Base-by-base conservation (phyloP, 2,797 vertebrate genomes). In the Simalia tracyae region DNA sequence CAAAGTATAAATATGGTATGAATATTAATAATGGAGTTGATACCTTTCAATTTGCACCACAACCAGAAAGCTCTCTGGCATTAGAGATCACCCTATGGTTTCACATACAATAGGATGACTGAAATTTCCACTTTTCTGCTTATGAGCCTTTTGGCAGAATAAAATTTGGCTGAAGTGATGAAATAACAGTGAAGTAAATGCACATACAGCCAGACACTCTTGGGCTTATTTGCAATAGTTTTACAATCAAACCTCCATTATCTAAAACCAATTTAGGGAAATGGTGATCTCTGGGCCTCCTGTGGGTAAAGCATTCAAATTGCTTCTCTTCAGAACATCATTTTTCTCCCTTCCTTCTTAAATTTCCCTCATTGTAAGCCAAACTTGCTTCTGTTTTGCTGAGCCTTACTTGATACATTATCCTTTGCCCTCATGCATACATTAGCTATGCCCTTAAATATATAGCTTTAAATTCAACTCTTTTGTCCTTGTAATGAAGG, bases 401-500 rank as follows among this genome's bases (percentile, higher is more conserved):
- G 92, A 95, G 88, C 60, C 90, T 95, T 93, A 95, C 88, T 90
- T 88, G 93, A 91, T 95, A 93, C 90, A 93, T 94, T 96, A 95
- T 90, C 93, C 95, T 96, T 95, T 96, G 95, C 95, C 96, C 95
- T 97, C 95, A 87, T 91, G 92, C 93, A 95, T 94, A 94, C 63
- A 95, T 96, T 96, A 96, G 54, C 93, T 64, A 90, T 96, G 93
- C 91, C 93, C 94, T 97, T 96, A 96, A 96, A 95, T 66, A 96
- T 0, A 0, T 36, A 94, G 86, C 89, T 31, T 54, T 59, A 72
- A 68, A n/a, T 61, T 81, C 60, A 66, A 90, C 72, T 50, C 93
- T 68, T 96, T 97, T 94, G 91, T 97, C 95, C 94, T 95, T 95
- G 94, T 95, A 96, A 96, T 96, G 91, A 96, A 95, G 92, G 95